Conservation (phyloP, 2,888 invertebrate genomes). For the Scaptomyza polygonia region DNA sequence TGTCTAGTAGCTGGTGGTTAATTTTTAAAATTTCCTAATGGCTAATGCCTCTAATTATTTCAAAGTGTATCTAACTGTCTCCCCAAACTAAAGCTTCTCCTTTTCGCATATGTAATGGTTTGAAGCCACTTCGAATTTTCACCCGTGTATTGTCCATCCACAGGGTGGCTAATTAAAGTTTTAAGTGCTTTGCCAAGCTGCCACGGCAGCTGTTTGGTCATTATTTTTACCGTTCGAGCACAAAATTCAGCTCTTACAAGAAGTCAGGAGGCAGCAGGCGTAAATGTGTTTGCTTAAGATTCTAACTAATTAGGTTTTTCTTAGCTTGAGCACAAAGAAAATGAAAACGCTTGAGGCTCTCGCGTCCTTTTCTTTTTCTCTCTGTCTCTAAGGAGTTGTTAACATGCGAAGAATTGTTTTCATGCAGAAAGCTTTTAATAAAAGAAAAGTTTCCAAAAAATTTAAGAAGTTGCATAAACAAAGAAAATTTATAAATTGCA, state of each 20-base stretch:
- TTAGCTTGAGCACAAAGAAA: slow-evolving; percentile 9
- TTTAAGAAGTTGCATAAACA: background rate
- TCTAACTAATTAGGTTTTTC: slow-evolving; percentile 51
- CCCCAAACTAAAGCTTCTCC: slow-evolving; percentile 13
- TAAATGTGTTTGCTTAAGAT: slow-evolving; percentile 47
- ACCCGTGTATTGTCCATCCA: slow-evolving; percentile 4
- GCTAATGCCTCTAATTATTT: slow-evolving; percentile 69
- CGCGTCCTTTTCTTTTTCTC: background rate
- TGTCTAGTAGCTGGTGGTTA: slow-evolving; percentile 58
- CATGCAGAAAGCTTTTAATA: background rate
- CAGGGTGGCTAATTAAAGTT: slow-evolving; percentile 68
- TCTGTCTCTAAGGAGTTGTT: background rate
- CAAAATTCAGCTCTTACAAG: slow-evolving; percentile 17
- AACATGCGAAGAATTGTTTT: background rate
- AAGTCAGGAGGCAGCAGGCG: slow-evolving; percentile 14
- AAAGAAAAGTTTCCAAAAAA: background rate
- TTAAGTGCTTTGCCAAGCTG: slow-evolving; percentile 59
- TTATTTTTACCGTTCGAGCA: slow-evolving; percentile 45
- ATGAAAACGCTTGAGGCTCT: slow-evolving; percentile 10
- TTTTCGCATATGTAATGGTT: slow-evolving; percentile 6
- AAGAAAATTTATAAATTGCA: too few species aligned
- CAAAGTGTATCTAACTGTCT: slow-evolving; percentile 50
- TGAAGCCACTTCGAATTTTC: background rate
- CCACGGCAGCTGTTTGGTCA: slow-evolving; percentile 45
- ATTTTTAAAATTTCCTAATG: slow-evolving; percentile 73